A percentile compares a stretch with the other conserved stretches of the same genome.
These are phyloP conservation scores for Parnassius apollo DNA, from an alignment of 2,888 invertebrate genomes.

Conservation along the genomic window DNA sequence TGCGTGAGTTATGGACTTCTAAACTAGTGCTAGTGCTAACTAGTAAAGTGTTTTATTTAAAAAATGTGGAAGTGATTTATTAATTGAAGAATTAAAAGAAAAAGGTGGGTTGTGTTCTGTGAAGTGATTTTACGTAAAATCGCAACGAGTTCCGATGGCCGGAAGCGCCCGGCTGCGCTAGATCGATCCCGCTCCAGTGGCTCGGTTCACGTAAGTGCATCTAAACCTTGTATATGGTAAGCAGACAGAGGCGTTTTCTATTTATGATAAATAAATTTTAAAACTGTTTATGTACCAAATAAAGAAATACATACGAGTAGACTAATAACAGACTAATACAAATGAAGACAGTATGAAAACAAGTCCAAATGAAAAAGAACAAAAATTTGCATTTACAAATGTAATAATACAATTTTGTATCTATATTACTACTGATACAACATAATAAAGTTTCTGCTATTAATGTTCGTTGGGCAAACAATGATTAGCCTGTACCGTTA, in stretches of 20 bases:
- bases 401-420: too few relatives aligned
- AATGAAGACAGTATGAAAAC: too few relatives aligned
- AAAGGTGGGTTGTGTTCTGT: slow-evolving; percentile 43
- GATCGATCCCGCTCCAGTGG: slow-evolving; percentile 62
- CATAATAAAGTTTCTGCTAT: background rate
- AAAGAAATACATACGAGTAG: too few relatives aligned
- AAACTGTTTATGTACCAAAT: too few relatives aligned
- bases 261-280: too few relatives aligned
- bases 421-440: too few relatives aligned
- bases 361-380: too few relatives aligned
- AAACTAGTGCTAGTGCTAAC: background rate
- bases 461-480: slow-evolving; percentile 15
- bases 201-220: slow-evolving; percentile 34
- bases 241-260: too few relatives aligned
- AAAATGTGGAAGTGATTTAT: slow-evolving; percentile 15
- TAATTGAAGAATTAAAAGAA: slow-evolving; percentile 21
- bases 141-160: slow-evolving; percentile 48
- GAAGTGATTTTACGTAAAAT: slow-evolving; percentile 40
- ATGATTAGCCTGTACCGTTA: slow-evolving; percentile 18
- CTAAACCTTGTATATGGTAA: background rate
- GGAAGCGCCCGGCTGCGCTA: slow-evolving; percentile 54
- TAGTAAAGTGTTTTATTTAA: slow-evolving; percentile 4
- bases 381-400: too few relatives aligned
- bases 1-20: slow-evolving; percentile 5
- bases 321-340: too few relatives aligned